Evolutionary conservation across 1,140 invertebrate genomes (phyloP).

Genomic region (Diachasmimorpha longicaudata): DNA sequence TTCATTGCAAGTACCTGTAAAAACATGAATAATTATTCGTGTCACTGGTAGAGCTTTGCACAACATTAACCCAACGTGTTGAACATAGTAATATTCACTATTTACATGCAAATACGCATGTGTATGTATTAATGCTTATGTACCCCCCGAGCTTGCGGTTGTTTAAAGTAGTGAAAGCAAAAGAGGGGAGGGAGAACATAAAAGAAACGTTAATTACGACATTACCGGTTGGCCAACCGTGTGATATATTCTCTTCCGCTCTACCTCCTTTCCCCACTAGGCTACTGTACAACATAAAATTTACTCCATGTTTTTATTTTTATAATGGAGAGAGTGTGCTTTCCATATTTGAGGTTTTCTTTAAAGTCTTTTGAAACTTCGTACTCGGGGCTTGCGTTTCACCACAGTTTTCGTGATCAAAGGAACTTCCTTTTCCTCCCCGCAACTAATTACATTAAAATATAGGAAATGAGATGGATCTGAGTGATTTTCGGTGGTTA

Average conservation of each 20-base stretch:
- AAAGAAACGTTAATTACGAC: conserved; percentile 51
- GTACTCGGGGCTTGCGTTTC: neutral
- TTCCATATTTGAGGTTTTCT: neutral
- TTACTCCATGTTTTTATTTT: neutral
- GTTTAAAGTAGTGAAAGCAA: conserved; percentile 38
- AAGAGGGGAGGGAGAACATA: conserved; percentile 35
- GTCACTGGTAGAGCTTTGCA: neutral
- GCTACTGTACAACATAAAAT: neutral
- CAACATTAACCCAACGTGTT: neutral
- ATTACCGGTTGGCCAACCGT: conserved; percentile 40
- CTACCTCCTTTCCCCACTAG: conserved; percentile 1
- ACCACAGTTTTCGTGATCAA: neutral
- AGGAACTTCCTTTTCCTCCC: neutral
- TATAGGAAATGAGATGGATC: neutral
- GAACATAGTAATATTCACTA: neutral
- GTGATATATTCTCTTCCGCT: conserved; percentile 36
- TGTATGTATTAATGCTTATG: conserved; percentile 5
- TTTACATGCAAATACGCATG: conserved; percentile 20
- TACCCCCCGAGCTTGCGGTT: conserved; percentile 32
- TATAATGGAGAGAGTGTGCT: neutral
- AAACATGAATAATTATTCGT: neutral
- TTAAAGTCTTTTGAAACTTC: neutral
- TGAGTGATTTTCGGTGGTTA: neutral
- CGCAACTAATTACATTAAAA: neutral
- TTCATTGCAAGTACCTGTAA: neutral